phyloP scores from a whole-genome alignment of 2,888 invertebrate species.

The Drosophila multiciliata region DNA sequence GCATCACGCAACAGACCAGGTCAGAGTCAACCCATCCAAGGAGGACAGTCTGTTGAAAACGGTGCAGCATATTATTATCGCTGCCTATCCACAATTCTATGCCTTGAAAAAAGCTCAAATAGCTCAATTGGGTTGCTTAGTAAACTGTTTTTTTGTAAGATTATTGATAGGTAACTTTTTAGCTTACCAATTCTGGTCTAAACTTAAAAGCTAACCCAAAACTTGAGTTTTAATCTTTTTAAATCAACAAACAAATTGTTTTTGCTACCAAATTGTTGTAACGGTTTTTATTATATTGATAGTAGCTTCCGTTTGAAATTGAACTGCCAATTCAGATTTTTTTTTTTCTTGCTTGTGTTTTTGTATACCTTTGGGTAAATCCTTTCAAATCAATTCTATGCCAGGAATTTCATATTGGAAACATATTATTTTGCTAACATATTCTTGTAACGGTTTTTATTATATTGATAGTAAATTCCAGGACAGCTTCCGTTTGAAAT shows the following conservation, averaged over 20 bases:
- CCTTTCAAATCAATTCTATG: neutral
- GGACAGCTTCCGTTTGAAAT: conserved; percentile 13
- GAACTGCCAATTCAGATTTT: too few species aligned
- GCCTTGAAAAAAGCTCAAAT: neutral
- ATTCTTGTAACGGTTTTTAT: neutral
- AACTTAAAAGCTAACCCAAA: neutral
- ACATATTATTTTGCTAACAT: neutral
- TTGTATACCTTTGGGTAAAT: neutral
- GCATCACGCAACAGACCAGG: conserved; percentile 29
- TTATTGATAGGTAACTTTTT: too few species aligned
- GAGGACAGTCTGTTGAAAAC: neutral
- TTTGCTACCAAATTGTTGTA: too few species aligned
- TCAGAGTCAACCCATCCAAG: neutral
- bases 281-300: too few species aligned
- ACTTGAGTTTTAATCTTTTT: too few species aligned
- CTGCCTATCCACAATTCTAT: conserved; percentile 18
- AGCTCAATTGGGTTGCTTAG: neutral
- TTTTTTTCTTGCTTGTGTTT: neutral
- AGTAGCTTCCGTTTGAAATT: too few species aligned
- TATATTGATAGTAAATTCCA: neutral
- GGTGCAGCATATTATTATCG: conserved; percentile 46
- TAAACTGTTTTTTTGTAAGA: neutral
- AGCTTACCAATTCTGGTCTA: neutral
- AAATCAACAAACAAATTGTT: too few species aligned
- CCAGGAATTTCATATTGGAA: neutral